Evolutionary conservation across 2,797 vertebrate species (phyloP), one percentile per base, ranked within the genome.

Genomic region (Champsocephalus gunnari): DNA sequence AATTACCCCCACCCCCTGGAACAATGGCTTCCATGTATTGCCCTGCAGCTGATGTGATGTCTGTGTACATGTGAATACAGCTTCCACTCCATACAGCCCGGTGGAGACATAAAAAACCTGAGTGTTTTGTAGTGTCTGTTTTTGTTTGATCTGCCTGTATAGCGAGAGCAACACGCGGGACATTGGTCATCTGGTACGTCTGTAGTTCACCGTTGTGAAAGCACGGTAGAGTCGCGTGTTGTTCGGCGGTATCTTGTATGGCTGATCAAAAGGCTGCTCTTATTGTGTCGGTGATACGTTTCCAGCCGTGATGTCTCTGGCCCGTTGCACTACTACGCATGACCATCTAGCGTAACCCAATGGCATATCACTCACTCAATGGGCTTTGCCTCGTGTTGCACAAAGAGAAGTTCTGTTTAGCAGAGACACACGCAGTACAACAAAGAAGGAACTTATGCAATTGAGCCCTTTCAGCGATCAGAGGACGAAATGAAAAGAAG

Each of bases 101-200:
- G 5, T 44, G 34, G 49, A 49, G 53, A 71, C 65, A 59, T 56
- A 47, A 82, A 79, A 82, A 63, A 62, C 41, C 51, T 17, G 47
- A 51, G 61, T 82, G 63, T 86, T 88, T 71, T 83, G 66, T 60
- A 49, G 45, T 79, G 48, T 10, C 34, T 76, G 50, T 71, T 63
- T 64, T 32, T 79, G 72, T 82, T 77, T 82, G 2, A 88, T 87
- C 79, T 72, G 66, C 81, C 71, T 78, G 71, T 86, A 70, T 79
- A 41, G 71, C 77, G 71, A 60, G 47, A 68, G 77, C 73, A 77
- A 81, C 1, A 28, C 76, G 75, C 50, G 63, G 88, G 71, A 90
- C 83, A 89, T 85, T 91, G 87, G 84, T 92, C 87, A 90, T 90
- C 84, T 75, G 79, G 71, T 85, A 74, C 73, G 44, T 91, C 76